These are phyloP conservation scores for Atrina japonica DNA, from an alignment of 2,888 invertebrate genomes.

Conservation along the genomic window DNA sequence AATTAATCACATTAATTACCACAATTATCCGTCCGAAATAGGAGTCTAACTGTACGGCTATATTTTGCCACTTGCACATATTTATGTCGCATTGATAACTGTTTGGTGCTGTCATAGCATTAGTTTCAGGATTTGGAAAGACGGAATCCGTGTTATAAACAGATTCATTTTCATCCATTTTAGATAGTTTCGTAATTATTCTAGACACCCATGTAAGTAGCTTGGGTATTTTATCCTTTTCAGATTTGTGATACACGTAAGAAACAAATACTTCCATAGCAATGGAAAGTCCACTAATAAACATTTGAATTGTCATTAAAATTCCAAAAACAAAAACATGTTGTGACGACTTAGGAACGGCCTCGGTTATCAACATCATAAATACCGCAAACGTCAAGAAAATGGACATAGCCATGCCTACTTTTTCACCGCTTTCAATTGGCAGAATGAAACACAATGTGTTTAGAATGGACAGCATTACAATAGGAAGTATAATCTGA, in stretches of 20 bases:
- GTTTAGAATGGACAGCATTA: conserved; percentile 16
- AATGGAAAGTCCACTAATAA: conserved; percentile 19
- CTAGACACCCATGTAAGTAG: neutral
- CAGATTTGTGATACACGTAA: conserved; percentile 3
- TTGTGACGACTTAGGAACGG: conserved; percentile 13
- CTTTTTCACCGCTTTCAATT: conserved; percentile 24
- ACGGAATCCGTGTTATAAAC: too few relatives aligned
- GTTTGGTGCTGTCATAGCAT: too few relatives aligned
- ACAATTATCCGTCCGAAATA: too few relatives aligned
- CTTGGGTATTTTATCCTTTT: neutral
- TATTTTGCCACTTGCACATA: too few relatives aligned
- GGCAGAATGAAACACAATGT: conserved; percentile 24
- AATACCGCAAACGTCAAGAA: conserved; percentile 27
- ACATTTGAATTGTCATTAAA: conserved; percentile 16
- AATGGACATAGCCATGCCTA: conserved; percentile 19
- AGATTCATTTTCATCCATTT: too few relatives aligned
- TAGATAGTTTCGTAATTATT: too few relatives aligned
- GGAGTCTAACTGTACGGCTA: too few relatives aligned
- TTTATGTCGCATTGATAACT: too few relatives aligned
- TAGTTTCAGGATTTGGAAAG: too few relatives aligned
- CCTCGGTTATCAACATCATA: conserved; percentile 16
- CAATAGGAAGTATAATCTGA: conserved; percentile 13
- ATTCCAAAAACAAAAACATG: conserved; percentile 15
- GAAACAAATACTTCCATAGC: conserved; percentile 10
- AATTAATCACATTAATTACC: too few relatives aligned